Conservation (phyloP, 30 jellyfish, hydroid and myxozoan genomes). For the Nemopilema nomurai region DNA sequence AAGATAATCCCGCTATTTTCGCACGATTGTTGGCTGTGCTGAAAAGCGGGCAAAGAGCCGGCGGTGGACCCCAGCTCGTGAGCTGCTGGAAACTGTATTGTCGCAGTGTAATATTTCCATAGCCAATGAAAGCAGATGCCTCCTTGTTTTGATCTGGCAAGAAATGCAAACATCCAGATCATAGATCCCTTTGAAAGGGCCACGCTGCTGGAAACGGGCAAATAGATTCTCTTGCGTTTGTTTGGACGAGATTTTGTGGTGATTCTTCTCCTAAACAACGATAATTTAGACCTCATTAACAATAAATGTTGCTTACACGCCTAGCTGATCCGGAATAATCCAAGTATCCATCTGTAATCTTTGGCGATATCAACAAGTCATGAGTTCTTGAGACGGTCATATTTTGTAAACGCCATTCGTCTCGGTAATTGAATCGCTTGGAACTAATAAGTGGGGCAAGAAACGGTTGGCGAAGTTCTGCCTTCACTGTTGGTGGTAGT, state of each 20-base stretch:
- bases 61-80: not conserved
- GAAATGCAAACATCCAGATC: not conserved
- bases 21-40: not conserved
- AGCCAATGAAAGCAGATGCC: not conserved
- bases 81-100: not conserved
- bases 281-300: conserved; percentile 12
- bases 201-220: not conserved
- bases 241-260: conserved; percentile 12
- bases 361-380: not conserved
- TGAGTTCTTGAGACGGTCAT: not conserved
- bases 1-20: not conserved
- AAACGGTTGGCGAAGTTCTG: not conserved
- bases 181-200: not conserved
- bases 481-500: not conserved
- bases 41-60: not conserved
- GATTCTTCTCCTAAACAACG: conserved; percentile 14
- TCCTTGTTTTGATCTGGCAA: not conserved
- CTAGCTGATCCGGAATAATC: conserved; percentile 40
- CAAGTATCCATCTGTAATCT: not conserved
- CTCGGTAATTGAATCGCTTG: not conserved
- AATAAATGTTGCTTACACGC: conserved; percentile 44
- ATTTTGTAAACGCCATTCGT: not conserved
- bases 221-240: not conserved
- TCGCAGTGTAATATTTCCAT: not conserved
- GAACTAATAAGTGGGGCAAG: not conserved